Evolutionary conservation across 92 coral and sea anemone genomes (phyloP).

Genomic region (Phenganax marumi): DNA sequence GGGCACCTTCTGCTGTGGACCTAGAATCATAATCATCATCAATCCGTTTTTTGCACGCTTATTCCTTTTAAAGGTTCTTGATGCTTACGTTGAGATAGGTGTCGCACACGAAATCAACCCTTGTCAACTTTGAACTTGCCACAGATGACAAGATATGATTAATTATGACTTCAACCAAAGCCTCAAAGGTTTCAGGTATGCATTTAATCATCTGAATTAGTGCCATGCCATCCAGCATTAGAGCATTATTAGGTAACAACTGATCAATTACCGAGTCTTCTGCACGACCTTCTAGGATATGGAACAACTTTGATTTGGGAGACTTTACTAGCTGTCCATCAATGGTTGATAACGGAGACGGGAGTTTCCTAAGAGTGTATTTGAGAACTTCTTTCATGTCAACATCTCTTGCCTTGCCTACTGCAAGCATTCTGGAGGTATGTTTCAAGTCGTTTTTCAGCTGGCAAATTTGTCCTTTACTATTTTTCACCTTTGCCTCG

Average conservation of each 20-base stretch:
- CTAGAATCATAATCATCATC: neutral
- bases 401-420: constrained; percentile 10
- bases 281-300: neutral
- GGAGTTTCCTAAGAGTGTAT: neutral
- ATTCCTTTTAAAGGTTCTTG: constrained; percentile 6
- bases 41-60: neutral
- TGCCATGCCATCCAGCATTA: constrained; percentile 1
- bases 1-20: constrained; percentile 7
- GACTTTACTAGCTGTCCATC: constrained; percentile 13
- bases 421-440: constrained; percentile 7
- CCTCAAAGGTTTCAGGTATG: neutral
- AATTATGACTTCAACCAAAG: neutral
- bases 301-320: constrained; percentile 2
- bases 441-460: constrained; percentile 4
- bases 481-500: neutral
- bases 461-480: constrained; percentile 3
- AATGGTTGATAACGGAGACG: neutral
- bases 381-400: constrained; percentile 10
- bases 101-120: constrained; percentile 14
- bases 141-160: neutral
- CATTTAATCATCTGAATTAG: neutral
- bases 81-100: constrained; percentile 1
- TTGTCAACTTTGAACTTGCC: neutral
- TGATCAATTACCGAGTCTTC: neutral
- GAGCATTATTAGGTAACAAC: neutral